Conservation (phyloP, 2,888 invertebrate species). For the Sabatieria punctata region DNA sequence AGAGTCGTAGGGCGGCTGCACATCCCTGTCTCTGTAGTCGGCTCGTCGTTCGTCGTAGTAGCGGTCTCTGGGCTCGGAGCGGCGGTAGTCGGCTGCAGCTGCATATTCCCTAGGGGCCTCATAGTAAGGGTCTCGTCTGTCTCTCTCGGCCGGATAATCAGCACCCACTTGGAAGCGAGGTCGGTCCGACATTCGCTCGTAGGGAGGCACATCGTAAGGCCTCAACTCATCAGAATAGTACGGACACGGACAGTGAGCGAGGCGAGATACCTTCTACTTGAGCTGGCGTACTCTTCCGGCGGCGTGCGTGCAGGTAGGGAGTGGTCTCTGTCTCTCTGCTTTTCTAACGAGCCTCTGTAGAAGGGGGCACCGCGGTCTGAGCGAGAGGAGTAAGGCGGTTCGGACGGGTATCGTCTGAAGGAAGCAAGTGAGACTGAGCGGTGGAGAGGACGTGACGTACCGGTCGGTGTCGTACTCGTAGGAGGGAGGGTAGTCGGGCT, state of each 20-base stretch:
- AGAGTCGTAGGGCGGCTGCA: too few relatives aligned
- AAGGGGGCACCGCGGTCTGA: neutral
- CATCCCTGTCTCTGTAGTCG: too few relatives aligned
- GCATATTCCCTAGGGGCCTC: neutral
- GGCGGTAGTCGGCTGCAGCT: neutral
- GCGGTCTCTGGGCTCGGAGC: neutral
- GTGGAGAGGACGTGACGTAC: neutral
- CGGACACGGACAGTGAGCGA: too few relatives aligned
- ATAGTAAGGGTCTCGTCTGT: neutral
- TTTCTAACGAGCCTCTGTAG: neutral
- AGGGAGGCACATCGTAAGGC: neutral
- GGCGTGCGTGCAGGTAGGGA: slow-evolving; percentile 1
- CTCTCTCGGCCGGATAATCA: neutral
- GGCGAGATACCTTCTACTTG: too few relatives aligned
- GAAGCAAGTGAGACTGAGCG: neutral
- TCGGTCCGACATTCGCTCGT: neutral
- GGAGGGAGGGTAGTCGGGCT: neutral
- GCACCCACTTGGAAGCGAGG: neutral
- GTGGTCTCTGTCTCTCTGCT: neutral
- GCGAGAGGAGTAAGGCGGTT: neutral
- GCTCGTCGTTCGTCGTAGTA: neutral
- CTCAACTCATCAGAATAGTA: neutral
- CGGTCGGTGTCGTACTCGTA: neutral
- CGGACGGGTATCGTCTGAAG: neutral
- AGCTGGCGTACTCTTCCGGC: too few relatives aligned